Conservation (phyloP, 2,888 invertebrate species). For the Tinea semifulvella region DNA sequence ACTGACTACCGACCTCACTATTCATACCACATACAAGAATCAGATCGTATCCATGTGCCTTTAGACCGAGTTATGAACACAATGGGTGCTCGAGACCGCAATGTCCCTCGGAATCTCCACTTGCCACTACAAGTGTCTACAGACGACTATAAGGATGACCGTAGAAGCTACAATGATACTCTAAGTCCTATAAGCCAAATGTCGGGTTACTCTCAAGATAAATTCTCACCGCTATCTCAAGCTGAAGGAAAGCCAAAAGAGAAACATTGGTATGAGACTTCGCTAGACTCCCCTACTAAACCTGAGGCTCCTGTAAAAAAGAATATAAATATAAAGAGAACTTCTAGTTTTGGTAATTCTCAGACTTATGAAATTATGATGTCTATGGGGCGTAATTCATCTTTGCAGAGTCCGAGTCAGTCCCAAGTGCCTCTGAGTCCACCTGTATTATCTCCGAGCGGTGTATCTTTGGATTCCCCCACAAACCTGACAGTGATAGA, state of each 20-base stretch:
- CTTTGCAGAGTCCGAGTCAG: constrained; percentile 47
- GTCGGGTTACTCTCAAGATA: constrained; percentile 45
- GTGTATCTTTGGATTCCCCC: constrained; percentile 75
- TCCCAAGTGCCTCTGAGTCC: constrained; percentile 40
- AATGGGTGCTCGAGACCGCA: constrained; percentile 50
- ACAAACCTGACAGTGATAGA: constrained; percentile 87
- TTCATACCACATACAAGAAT: constrained; percentile 38
- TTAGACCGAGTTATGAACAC: constrained; percentile 44
- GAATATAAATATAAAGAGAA: constrained; percentile 57
- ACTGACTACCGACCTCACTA: constrained; percentile 40
- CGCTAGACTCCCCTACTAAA: constrained; percentile 67
- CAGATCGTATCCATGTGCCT: constrained; percentile 34
- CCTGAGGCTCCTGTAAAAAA: constrained; percentile 42
- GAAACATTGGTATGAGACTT: constrained; percentile 77
- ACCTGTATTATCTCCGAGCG: constrained; percentile 38
- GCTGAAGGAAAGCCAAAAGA: constrained; percentile 56
- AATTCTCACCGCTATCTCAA: constrained; percentile 52
- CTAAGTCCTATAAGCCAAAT: constrained; percentile 53
- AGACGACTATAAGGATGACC: constrained; percentile 47
- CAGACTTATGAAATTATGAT: constrained; percentile 58
- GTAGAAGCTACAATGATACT: constrained; percentile 40
- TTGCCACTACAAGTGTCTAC: constrained; percentile 52
- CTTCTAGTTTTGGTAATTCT: constrained; percentile 64
- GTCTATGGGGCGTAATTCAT: constrained; percentile 50
- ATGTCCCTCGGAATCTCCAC: constrained; percentile 41